These are phyloP conservation scores for Pollimyrus isidori DNA, from an alignment of 2,113 vertebrate genomes.

Conservation along the genomic window DNA sequence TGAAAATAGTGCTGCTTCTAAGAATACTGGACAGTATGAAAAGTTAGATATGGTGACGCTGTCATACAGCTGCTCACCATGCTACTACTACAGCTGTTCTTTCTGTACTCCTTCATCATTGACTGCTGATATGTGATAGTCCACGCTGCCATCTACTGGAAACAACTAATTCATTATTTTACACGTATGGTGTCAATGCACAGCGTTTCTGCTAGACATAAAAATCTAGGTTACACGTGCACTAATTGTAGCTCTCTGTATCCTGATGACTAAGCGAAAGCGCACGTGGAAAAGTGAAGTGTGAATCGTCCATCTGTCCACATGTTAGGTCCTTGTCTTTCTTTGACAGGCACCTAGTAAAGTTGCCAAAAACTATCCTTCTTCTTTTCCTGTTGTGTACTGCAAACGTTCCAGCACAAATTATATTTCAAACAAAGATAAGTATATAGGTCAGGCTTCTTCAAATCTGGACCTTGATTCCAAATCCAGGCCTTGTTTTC, in stretches of 20 bases:
- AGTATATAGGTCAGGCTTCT: too few species aligned
- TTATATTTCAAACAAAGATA: background rate
- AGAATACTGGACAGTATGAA: background rate
- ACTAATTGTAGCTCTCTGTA: background rate
- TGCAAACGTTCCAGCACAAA: background rate
- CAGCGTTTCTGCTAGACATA: background rate
- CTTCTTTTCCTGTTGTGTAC: background rate
- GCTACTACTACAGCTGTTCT: background rate
- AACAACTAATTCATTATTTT: background rate
- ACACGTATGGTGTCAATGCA: background rate
- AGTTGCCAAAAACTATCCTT: background rate
- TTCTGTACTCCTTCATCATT: background rate
- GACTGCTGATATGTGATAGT: background rate
- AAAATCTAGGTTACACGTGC: background rate
- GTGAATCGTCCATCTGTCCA: background rate
- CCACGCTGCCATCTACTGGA: background rate
- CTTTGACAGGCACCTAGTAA: background rate
- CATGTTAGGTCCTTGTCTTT: background rate
- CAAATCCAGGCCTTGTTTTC: too few species aligned
- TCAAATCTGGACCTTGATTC: too few species aligned
- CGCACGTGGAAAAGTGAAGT: background rate
- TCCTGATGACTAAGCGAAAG: background rate
- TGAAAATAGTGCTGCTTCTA: background rate
- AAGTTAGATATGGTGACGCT: background rate
- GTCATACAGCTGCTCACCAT: background rate